Evolutionary conservation across 2,113 vertebrate genomes (phyloP), one percentile per base, ranked within the genome.

Genomic region (Pteronura brasiliensis): DNA sequence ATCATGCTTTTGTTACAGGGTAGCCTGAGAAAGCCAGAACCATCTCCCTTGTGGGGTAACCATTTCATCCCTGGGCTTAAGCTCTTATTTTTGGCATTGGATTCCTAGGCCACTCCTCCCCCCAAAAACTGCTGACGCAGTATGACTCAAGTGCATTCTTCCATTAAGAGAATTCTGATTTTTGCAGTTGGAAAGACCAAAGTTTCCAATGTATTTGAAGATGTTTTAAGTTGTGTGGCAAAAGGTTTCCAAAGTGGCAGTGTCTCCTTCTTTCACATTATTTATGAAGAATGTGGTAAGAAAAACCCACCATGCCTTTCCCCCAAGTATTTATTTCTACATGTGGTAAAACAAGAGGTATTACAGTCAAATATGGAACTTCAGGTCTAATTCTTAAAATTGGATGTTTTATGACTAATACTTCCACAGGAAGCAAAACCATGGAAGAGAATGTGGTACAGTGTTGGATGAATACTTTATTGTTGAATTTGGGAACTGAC

Each of bases 1-100:
- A 97, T 96, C 95, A 96, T 87, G 87, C 96, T 97, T 97, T 97
- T 97, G 98, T 98, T 97, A 97, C 95, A 97, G 97, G 94, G 92
- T 77, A 90, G 97, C 52, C 84, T 95, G 98, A 98, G 98, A 99
- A 98, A 97, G 96, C 44, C 36, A 67, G 77, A 97, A 94, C 6
- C 8, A 69, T 49, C 42, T 8, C 13, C 47, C 1, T n/a, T 85
- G 80, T 97, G 90, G 90, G 92, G 95, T 96, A 98, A n/a, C 29
- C 5, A 55, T 83, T 97, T 90, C 93, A 89, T 77, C 91, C 93
- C 86, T 29, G 72, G 61, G n/a, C 39, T 71, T 86, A 74, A 79
- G 87, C 61, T 90, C 18, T 31, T 52, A 67, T 36, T 97, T 94
- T 91, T 67, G 92, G 83, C 18, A 63, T 80, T 42, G 74, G 21